A percentile compares a stretch with the other conserved stretches of the same genome.
Evolutionary conservation across 2,888 invertebrate species (phyloP).

Genomic region (Sesamia inferens): DNA sequence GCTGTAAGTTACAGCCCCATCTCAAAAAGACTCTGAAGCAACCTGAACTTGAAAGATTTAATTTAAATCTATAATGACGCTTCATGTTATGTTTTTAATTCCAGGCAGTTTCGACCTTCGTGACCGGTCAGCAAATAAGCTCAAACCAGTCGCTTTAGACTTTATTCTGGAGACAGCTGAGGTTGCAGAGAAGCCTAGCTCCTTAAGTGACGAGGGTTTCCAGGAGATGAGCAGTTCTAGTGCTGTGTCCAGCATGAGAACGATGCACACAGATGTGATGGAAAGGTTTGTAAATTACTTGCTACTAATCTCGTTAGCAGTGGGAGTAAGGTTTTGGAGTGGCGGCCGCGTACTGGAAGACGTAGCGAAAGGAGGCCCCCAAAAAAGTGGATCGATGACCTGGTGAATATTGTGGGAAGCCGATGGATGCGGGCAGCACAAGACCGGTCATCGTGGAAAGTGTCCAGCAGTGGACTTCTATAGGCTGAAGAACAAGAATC

Average conservation of each 20-base stretch:
- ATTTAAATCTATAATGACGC: not conserved
- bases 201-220: conserved; percentile 84
- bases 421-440: too few relatives aligned
- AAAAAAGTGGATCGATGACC: too few relatives aligned
- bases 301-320: too few relatives aligned
- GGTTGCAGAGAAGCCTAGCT: conserved; percentile 72
- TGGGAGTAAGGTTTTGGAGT: too few relatives aligned
- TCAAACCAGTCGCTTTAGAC: conserved; percentile 73
- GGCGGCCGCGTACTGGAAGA: too few relatives aligned
- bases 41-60: not conserved
- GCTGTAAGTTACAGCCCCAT: not conserved
- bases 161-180: conserved; percentile 78
- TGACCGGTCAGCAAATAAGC: conserved; percentile 76
- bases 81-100: not conserved
- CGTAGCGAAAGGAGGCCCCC: too few relatives aligned
- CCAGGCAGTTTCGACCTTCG: conserved; percentile 84
- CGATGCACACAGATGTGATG: conserved; percentile 74
- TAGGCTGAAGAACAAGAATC: too few relatives aligned
- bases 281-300: conserved; percentile 71
- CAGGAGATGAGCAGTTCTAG: conserved; percentile 85
- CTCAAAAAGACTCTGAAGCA: not conserved
- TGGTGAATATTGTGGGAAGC: too few relatives aligned
- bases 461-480: too few relatives aligned
- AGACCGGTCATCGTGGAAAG: too few relatives aligned
- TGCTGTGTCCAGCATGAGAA: conserved; percentile 77